Evolutionary conservation across 2,797 vertebrate species (phyloP).

Genomic region (Echeneis naucrates): DNA sequence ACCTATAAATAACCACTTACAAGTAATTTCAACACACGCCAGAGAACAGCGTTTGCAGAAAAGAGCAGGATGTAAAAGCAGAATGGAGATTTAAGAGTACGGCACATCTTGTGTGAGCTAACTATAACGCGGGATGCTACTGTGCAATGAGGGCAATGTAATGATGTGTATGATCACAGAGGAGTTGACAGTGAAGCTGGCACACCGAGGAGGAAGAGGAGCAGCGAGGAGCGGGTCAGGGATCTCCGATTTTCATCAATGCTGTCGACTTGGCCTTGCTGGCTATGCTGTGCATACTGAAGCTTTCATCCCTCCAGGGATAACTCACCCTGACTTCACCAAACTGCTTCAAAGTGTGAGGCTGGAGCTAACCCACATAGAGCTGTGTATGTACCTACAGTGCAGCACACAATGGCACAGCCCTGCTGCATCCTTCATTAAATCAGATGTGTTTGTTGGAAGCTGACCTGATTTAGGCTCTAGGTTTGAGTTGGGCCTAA

Average conservation of each 20-base stretch:
- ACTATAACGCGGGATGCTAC: constrained; percentile 25
- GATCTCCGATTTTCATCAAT: constrained; percentile 51
- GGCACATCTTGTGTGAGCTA: constrained; percentile 31
- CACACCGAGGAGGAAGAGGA: constrained; percentile 26
- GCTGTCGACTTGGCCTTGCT: constrained; percentile 50
- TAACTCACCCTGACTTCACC: constrained; percentile 75
- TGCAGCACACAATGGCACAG: constrained; percentile 55
- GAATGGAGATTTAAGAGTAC: constrained; percentile 40
- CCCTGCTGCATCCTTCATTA: constrained; percentile 67
- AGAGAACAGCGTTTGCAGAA: constrained; percentile 40
- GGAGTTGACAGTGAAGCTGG: constrained; percentile 26
- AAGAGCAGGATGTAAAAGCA: constrained; percentile 20
- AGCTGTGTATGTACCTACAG: constrained; percentile 55
- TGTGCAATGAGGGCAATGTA: constrained; percentile 44
- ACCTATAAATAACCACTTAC: constrained; percentile 66
- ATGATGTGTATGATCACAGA: constrained; percentile 53
- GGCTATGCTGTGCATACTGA: constrained; percentile 56
- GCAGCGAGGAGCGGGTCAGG: constrained; percentile 16
- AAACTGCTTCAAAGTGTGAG: constrained; percentile 75
- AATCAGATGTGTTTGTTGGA: constrained; percentile 66
- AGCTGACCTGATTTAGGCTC: constrained; percentile 76
- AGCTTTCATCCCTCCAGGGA: constrained; percentile 56
- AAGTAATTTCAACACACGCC: constrained; percentile 48
- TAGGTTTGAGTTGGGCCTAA: constrained; percentile 68
- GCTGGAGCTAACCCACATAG: constrained; percentile 77